A percentile compares a stretch with the other conserved stretches of the same genome.
Conservation (phyloP, 1,140 invertebrate genomes). For the Listronotus oregonensis region DNA sequence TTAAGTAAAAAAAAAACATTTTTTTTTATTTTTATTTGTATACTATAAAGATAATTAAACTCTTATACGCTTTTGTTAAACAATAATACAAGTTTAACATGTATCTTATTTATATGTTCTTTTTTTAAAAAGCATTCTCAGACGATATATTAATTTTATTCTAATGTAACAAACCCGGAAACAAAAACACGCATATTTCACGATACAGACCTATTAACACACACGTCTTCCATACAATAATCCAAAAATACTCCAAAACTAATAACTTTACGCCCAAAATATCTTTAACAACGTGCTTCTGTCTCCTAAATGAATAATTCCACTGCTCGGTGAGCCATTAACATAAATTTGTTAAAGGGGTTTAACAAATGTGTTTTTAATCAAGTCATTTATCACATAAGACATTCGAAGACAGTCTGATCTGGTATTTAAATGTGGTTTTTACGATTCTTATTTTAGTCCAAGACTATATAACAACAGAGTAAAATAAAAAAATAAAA, state of each 20-base stretch:
- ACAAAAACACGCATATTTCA: background rate
- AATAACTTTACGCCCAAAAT: conserved; percentile 7
- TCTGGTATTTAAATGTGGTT: conserved; percentile 2
- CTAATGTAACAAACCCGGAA: background rate
- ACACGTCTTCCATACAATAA: background rate
- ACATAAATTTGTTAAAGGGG: conserved; percentile 10
- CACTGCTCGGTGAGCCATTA: background rate
- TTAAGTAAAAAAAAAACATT: too few species aligned
- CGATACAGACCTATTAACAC: conserved; percentile 2
- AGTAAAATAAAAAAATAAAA: too few species aligned
- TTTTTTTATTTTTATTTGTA: too few species aligned
- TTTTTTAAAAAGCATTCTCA: too few species aligned
- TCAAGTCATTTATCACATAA: conserved; percentile 11
- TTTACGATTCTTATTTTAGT: too few species aligned
- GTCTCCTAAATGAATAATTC: too few species aligned
- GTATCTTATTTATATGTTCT: too few species aligned
- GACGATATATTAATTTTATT: too few species aligned
- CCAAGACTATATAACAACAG: too few species aligned
- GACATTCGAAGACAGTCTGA: background rate
- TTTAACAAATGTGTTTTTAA: conserved; percentile 15
- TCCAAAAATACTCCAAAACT: conserved; percentile 8
- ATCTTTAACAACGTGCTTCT: conserved; percentile 1
- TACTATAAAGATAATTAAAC: too few species aligned
- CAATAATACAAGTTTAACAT: too few species aligned
- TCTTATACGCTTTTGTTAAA: too few species aligned